Percentiles rank a stretch among this genome's conserved stretches.
Evolutionary conservation across 2,888 invertebrate species (phyloP).

Genomic region (Orchestes rusci): DNA sequence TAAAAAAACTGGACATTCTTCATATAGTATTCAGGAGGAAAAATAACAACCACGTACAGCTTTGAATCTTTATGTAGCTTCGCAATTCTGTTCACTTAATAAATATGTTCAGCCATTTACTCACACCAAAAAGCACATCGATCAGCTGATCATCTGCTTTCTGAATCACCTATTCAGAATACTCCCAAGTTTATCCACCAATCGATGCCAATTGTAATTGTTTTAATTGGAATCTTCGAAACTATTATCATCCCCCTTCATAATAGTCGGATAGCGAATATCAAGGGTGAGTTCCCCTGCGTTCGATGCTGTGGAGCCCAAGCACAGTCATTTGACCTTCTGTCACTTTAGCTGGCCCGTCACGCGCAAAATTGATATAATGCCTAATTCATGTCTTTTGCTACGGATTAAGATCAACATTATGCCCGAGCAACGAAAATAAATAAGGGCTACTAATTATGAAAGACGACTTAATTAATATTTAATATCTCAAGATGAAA

Average conservation of each 20-base stretch:
- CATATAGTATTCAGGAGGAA: too few species aligned
- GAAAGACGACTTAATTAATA: conserved; percentile 22
- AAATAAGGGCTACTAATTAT: conserved; percentile 27
- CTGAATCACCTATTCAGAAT: too few species aligned
- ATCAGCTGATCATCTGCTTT: too few species aligned
- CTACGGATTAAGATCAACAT: conserved; percentile 27
- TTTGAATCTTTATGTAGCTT: too few species aligned
- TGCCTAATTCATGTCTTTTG: conserved; percentile 43
- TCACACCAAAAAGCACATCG: too few species aligned
- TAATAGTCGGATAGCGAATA: conserved; percentile 13
- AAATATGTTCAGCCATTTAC: too few species aligned
- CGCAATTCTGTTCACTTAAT: too few species aligned
- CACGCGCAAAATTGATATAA: conserved; percentile 46
- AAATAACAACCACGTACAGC: too few species aligned
- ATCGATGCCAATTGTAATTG: conserved; percentile 15
- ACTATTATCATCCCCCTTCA: conserved; percentile 26
- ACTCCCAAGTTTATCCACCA: too few species aligned
- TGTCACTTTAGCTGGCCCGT: conserved; percentile 43
- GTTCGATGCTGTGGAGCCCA: too few species aligned
- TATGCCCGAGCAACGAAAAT: conserved; percentile 24
- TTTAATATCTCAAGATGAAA: conserved; percentile 19
- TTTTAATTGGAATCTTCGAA: conserved; percentile 19
- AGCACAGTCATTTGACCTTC: conserved; percentile 42
- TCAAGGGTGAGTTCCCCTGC: conserved; percentile 21
- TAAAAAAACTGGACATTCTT: too few species aligned